Evolutionary conservation across 2,888 invertebrate genomes (phyloP), one percentile per base, ranked within the genome.

Genomic region (Apodemia mormo): DNA sequence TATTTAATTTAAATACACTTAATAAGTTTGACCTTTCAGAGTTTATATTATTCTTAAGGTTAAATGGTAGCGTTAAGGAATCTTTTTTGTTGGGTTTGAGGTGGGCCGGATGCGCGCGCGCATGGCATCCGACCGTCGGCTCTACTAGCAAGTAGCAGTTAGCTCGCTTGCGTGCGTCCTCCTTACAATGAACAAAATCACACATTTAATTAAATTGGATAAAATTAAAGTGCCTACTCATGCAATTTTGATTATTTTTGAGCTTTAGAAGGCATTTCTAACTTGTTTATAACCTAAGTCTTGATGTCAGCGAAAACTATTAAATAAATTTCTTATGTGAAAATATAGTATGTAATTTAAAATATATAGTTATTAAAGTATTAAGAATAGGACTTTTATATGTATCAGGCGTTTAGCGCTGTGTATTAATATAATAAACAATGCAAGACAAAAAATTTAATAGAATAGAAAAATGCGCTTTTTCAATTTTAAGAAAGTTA

Each of bases 21-120:
- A 58, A 49, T 49, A 49, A 49, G 14, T 22, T 66, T 58, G 43
- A 68, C 30, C 29, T 33, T 43, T 7, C 14, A 37, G 37, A 14
- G 10, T 33, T 61, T 30, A 61, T 12, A 61, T 49, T 49, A 49
- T 64, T 65, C n/a, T 40, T 65, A 45, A 45, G 65, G 40, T 29
- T 61, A 40, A 5, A 40, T 54, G 67, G 52, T 22, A 67, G 54
- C 14, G 65, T 43, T 40, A 65, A 65, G 65, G 40, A 43, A 65
- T 65, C 29, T 45, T 43, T 43, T 30, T 43, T 40, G 65, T 65
- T 43, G 6, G 43, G 29, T 10, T 14, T 29, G 33, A 22, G 37
- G 65, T 65, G 65, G 29, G 68, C 82, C 83, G 85, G 85, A 83
- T 84, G 83, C 84, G 82, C 81, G 78, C 77, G 80, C 81, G 78